phyloP scores from a whole-genome alignment of 2,113 vertebrate species.

The Pelecanus crispus region DNA sequence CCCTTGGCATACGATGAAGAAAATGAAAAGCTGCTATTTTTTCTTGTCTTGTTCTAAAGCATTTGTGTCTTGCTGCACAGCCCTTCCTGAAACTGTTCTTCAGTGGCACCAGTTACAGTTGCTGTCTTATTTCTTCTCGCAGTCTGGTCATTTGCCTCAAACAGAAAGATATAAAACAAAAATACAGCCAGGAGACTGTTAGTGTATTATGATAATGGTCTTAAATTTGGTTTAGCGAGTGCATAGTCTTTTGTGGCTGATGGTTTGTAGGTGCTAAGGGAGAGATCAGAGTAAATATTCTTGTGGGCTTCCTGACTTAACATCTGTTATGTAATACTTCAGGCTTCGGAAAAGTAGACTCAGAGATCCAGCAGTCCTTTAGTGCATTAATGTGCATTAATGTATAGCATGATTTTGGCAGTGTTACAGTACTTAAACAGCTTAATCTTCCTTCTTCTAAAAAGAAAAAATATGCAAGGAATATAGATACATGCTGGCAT shows the following conservation, averaged over 20 bases:
- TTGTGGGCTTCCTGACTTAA: not conserved
- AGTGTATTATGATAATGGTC: not conserved
- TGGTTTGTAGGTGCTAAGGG: constrained; percentile 22
- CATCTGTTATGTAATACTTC: not conserved
- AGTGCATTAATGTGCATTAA: not conserved
- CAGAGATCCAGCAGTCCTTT: not conserved
- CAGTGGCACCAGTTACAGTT: not conserved
- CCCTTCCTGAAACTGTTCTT: not conserved
- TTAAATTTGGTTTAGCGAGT: constrained; percentile 10
- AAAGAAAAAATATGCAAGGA: not conserved
- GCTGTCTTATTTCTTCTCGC: not conserved
- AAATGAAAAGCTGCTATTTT: not conserved
- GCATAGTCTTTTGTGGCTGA: not conserved
- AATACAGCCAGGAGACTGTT: not conserved
- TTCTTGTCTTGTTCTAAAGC: not conserved
- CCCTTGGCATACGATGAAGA: not conserved
- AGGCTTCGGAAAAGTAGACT: not conserved
- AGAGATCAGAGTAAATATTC: constrained; percentile 6
- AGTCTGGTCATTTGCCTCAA: not conserved
- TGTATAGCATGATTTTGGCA: not conserved
- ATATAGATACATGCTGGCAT: not conserved
- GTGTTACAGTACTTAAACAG: not conserved
- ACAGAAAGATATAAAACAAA: not conserved
- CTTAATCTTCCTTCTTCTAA: not conserved
- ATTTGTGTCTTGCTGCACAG: not conserved